These are phyloP conservation scores for Brachirus orientalis DNA, from an alignment of 2,113 vertebrate genomes.

Conservation along the genomic window DNA sequence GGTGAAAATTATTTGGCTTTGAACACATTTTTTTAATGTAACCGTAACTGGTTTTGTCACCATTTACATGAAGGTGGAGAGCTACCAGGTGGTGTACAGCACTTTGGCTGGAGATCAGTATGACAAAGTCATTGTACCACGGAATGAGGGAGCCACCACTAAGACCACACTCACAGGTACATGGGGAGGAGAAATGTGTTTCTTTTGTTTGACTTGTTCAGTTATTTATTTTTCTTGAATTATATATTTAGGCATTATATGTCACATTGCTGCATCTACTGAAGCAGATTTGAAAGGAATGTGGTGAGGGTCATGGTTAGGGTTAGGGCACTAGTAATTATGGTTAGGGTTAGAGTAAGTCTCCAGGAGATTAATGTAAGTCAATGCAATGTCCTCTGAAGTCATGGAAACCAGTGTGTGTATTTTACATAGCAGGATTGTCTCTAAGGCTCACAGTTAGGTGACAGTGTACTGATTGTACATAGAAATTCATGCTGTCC, in stretches of 20 bases:
- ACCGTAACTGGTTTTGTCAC: not conserved
- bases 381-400: too few relatives aligned
- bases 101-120: slow-evolving; percentile 95
- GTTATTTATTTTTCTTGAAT: not conserved
- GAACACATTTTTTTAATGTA: slow-evolving; percentile 3
- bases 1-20: not conserved
- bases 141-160: slow-evolving; percentile 84
- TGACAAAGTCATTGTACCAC: slow-evolving; percentile 88
- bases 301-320: too few relatives aligned
- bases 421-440: slow-evolving; percentile 63
- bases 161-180: slow-evolving; percentile 88
- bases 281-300: too few relatives aligned
- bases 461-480: slow-evolving; percentile 60
- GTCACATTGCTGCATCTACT: too few relatives aligned
- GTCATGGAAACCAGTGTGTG: too few relatives aligned
- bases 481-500: slow-evolving; percentile 64
- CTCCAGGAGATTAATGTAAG: too few relatives aligned
- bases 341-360: too few relatives aligned
- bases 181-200: slow-evolving; percentile 1
- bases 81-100: slow-evolving; percentile 94
- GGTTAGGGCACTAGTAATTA: too few relatives aligned
- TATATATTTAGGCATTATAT: too few relatives aligned
- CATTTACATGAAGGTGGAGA: slow-evolving; percentile 77
- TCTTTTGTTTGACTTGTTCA: not conserved
- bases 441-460: slow-evolving; percentile 46